Evolutionary conservation across 2,888 invertebrate species (phyloP).

Genomic region (Tethea ocularis): DNA sequence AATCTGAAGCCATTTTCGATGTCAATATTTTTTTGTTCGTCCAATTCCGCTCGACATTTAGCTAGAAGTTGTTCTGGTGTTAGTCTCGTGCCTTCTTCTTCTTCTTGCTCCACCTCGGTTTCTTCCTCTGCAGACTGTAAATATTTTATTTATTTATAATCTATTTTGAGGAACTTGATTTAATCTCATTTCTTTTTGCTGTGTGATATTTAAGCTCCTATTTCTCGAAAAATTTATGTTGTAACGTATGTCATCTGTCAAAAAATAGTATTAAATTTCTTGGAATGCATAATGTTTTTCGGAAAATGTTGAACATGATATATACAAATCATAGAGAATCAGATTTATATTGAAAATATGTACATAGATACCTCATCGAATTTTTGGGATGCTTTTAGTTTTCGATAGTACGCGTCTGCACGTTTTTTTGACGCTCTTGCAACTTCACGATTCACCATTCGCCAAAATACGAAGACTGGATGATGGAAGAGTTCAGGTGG

Average conservation of each 20-base stretch:
- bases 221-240: no score
- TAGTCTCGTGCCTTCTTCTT: constrained; percentile 63
- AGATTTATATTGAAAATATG: no score
- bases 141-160: neutral
- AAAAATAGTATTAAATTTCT: no score
- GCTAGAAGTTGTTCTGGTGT: constrained; percentile 68
- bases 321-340: no score
- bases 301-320: no score
- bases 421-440: constrained; percentile 74
- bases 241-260: no score
- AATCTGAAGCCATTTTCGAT: constrained; percentile 84
- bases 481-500: constrained; percentile 86
- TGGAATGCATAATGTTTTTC: no score
- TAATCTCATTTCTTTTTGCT: no score
- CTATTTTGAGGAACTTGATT: no score
- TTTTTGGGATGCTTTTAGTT: constrained; percentile 68
- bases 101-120: constrained; percentile 59
- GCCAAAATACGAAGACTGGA: constrained; percentile 87
- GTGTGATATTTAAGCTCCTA: no score
- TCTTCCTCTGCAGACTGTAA: constrained; percentile 72
- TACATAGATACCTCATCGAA: constrained; percentile 63
- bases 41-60: constrained; percentile 64
- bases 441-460: constrained; percentile 80
- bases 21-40: constrained; percentile 63
- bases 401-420: constrained; percentile 74